A percentile compares a stretch with the other conserved stretches of the same genome.
Conservation (phyloP, 2,113 vertebrate genomes). For the Odocoileus hemionus region DNA sequence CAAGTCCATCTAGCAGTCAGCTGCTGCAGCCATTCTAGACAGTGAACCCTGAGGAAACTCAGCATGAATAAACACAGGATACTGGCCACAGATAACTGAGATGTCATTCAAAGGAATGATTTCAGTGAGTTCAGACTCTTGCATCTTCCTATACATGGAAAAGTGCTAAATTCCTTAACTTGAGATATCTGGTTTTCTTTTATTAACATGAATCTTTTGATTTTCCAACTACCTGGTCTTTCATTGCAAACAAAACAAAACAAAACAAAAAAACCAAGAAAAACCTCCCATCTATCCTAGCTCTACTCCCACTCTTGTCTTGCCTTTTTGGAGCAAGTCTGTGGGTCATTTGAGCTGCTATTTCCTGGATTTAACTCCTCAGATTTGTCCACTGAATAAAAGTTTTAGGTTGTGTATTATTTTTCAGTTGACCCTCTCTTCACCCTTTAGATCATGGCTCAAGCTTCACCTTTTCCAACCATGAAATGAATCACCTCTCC, state of each 20-base stretch:
- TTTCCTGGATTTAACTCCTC: neutral
- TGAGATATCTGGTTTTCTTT: neutral
- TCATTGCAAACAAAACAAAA: neutral
- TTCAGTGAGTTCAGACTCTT: neutral
- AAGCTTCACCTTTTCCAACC: neutral
- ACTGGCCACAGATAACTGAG: neutral
- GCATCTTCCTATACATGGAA: neutral
- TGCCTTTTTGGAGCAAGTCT: neutral
- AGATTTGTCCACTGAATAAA: neutral
- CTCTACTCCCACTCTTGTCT: neutral
- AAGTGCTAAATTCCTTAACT: neutral
- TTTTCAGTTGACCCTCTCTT: rapidly evolving
- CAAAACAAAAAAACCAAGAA: neutral
- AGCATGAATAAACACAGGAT: neutral
- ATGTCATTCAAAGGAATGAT: neutral
- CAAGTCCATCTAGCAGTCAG: neutral
- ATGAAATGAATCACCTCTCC: neutral
- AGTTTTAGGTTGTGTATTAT: neutral
- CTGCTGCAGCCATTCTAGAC: neutral
- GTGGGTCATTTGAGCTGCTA: neutral
- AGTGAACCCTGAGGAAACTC: neutral
- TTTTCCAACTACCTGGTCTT: neutral
- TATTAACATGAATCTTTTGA: neutral
- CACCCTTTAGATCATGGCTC: neutral
- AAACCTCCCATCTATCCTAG: neutral